Conservation (phyloP, 2,888 invertebrate genomes). For the Linnaemya vulpina region DNA sequence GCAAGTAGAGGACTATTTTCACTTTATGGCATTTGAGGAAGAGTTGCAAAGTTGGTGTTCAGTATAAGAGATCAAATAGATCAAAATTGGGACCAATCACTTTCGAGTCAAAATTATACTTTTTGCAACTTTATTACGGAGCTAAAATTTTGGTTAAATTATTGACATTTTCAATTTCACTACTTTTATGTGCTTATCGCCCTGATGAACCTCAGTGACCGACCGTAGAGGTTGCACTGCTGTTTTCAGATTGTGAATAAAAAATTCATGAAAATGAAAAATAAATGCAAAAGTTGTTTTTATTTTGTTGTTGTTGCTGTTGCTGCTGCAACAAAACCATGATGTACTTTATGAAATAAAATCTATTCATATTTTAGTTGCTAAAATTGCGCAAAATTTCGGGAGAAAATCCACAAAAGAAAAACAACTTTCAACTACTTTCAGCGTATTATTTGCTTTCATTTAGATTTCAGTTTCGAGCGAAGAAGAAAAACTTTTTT, state of each 20-base stretch:
- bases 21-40: neutral
- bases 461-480: slow-evolving; percentile 52
- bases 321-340: slow-evolving; percentile 33
- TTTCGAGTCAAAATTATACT: too few species aligned
- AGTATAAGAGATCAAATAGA: too few species aligned
- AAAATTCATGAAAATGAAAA: slow-evolving; percentile 82
- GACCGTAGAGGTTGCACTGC: neutral
- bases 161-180: too few species aligned
- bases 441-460: slow-evolving; percentile 56
- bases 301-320: slow-evolving; percentile 1
- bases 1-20: neutral
- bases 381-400: slow-evolving; percentile 36
- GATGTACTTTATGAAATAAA: slow-evolving; percentile 56
- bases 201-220: neutral
- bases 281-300: slow-evolving; percentile 77
- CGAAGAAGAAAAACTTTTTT: neutral
- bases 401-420: slow-evolving; percentile 35
- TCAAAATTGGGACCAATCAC: too few species aligned
- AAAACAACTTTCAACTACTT: slow-evolving; percentile 51
- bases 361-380: slow-evolving; percentile 60
- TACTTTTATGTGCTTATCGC: neutral
- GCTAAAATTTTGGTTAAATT: too few species aligned
- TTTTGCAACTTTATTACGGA: too few species aligned
- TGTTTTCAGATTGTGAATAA: slow-evolving; percentile 75
- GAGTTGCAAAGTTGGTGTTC: slow-evolving; percentile 4